Evolutionary conservation across 2,113 vertebrate species (phyloP).

Genomic region (Baryphthengus martii): DNA sequence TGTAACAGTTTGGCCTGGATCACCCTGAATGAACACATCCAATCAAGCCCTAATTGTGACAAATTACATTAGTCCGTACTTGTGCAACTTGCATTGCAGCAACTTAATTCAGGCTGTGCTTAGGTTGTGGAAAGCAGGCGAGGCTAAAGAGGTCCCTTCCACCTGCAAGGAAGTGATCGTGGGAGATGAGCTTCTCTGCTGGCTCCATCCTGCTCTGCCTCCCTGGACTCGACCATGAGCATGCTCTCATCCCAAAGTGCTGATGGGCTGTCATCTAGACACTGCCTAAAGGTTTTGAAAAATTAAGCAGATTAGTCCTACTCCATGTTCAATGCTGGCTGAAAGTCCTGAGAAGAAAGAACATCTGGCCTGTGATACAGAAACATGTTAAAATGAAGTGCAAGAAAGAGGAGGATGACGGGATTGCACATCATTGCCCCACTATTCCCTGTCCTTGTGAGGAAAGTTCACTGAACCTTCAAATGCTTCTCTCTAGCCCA

Average conservation of each 20-base stretch:
- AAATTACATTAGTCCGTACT: conserved; percentile 49
- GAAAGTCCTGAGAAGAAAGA: neutral
- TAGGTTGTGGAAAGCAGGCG: neutral
- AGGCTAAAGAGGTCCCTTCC: neutral
- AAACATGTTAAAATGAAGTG: neutral
- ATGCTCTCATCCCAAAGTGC: neutral
- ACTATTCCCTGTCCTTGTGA: neutral
- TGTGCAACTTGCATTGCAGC: neutral
- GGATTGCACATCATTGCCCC: rapidly evolving
- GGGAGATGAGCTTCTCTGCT: neutral
- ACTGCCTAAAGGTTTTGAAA: neutral
- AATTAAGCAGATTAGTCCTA: neutral
- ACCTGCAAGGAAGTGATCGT: rapidly evolving
- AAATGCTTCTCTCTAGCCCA: neutral
- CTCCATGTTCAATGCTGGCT: neutral
- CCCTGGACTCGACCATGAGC: rapidly evolving
- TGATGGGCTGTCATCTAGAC: neutral
- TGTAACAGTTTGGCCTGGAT: conserved; percentile 15
- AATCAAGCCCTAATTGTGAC: conserved; percentile 58
- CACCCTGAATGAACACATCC: conserved; percentile 25
- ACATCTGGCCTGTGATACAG: neutral
- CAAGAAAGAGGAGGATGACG: neutral
- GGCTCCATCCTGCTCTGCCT: neutral
- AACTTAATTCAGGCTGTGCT: neutral
- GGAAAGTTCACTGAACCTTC: neutral